These are phyloP conservation scores for Mormyrus iriodes DNA, from an alignment of 2,113 vertebrate species.

Conservation along the genomic window DNA sequence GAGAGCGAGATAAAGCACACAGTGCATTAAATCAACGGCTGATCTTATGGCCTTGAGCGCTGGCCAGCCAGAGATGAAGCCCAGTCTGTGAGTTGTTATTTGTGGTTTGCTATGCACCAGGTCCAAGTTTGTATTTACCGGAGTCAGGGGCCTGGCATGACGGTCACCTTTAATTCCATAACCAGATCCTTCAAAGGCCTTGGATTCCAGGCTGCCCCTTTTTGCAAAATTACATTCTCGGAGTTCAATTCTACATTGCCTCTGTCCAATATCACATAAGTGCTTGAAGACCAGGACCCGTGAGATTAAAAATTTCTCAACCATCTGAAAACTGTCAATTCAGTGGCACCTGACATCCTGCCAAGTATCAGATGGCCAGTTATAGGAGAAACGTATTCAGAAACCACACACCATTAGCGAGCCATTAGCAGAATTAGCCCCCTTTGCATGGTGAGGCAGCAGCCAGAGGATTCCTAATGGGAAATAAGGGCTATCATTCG, in stretches of 20 bases:
- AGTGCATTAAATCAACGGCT: background rate
- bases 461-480: background rate
- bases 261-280: background rate
- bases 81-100: background rate
- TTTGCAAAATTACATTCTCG: background rate
- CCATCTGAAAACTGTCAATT: background rate
- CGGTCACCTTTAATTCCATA: background rate
- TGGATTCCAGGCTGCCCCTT: background rate
- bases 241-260: background rate
- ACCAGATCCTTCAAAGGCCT: background rate
- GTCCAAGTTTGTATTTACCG: background rate
- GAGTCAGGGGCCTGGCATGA: background rate
- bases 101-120: background rate
- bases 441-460: background rate
- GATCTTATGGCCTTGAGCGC: background rate
- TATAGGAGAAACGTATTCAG: slow-evolving; percentile 9
- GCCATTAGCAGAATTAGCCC: slow-evolving; percentile 17
- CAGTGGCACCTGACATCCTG: background rate
- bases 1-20: background rate
- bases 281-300: background rate
- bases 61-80: background rate
- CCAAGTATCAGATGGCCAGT: background rate
- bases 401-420: slow-evolving; percentile 15
- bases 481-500: background rate
- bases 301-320: background rate